phyloP scores from a whole-genome alignment of 2,113 vertebrate genomes.

The Dinomys branickii region DNA sequence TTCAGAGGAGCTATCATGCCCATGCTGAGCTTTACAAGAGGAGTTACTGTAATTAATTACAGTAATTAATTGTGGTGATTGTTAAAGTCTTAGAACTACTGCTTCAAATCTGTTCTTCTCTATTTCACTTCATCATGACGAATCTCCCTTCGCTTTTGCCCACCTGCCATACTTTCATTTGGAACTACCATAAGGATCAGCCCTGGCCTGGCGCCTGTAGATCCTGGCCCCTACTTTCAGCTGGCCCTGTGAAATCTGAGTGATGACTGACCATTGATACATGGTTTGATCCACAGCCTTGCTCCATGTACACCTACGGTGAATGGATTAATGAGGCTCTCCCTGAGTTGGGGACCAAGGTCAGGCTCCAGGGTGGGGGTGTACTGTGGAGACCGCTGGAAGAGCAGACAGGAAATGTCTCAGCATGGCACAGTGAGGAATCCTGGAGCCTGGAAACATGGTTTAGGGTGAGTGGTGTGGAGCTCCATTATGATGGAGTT shows the following conservation, averaged over 20 bases:
- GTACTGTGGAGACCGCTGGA: neutral
- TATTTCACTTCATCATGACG: neutral
- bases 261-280: neutral
- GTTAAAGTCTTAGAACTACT: neutral
- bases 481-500: accelerated
- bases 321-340: neutral
- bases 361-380: neutral
- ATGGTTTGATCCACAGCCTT: neutral
- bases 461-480: neutral
- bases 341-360: neutral
- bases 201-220: neutral
- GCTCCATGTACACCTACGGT: neutral
- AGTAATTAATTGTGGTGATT: too few species aligned
- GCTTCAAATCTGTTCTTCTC: neutral
- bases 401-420: neutral
- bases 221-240: neutral
- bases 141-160: neutral
- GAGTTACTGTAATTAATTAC: neutral
- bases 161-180: neutral
- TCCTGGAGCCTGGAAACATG: neutral
- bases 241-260: neutral
- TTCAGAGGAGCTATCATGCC: neutral
- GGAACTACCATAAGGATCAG: neutral
- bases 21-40: neutral
- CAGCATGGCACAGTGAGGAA: neutral